Conservation (phyloP, 2,888 invertebrate genomes). For the Sepiola atlantica region DNA sequence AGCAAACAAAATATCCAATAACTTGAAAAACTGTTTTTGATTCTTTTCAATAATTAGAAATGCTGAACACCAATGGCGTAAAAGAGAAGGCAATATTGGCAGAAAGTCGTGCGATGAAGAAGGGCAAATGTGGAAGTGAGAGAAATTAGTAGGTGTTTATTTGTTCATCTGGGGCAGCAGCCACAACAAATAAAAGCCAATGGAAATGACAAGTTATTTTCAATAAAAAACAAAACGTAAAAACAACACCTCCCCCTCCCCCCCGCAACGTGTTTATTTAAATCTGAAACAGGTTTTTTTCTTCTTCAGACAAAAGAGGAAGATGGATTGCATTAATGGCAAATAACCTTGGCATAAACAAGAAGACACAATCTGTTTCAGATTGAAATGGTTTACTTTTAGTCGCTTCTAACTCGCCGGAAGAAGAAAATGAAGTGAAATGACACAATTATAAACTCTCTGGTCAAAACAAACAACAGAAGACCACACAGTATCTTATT, state of each 20-base stretch:
- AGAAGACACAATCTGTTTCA: background rate
- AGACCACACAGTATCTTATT: slow-evolving; percentile 32
- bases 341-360: background rate
- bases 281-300: background rate
- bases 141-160: slow-evolving; percentile 32
- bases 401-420: background rate
- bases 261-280: background rate
- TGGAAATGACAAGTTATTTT: slow-evolving; percentile 8
- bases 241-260: no score
- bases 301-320: background rate
- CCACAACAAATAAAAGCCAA: background rate
- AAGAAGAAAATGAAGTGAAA: background rate
- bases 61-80: background rate
- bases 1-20: slow-evolving; percentile 22
- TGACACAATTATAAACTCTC: background rate
- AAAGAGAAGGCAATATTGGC: background rate
- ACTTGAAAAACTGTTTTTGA: slow-evolving; percentile 32
- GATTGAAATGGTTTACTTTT: background rate
- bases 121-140: background rate
- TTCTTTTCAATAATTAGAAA: slow-evolving; percentile 32
- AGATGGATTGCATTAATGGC: background rate
- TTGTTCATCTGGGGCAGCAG: slow-evolving; percentile 1
- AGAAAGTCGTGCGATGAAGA: background rate
- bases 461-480: background rate
- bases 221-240: no score